These are phyloP conservation scores for Odontamblyopus lacepedii DNA, from an alignment of 2,797 vertebrate species.

Conservation along the genomic window DNA sequence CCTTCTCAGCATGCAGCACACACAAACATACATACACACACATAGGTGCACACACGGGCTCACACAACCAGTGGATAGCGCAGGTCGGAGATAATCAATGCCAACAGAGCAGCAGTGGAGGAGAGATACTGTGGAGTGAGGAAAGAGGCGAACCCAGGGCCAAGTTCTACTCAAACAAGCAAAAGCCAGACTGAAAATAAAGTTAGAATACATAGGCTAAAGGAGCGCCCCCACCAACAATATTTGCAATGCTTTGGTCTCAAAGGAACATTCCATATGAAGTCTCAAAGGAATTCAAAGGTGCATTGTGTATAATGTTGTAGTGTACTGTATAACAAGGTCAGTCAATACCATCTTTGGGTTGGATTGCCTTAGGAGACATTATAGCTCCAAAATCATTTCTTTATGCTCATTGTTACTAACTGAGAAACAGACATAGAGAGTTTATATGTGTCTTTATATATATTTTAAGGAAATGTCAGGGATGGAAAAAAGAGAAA, in stretches of 20 bases:
- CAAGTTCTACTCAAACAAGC: constrained; percentile 50
- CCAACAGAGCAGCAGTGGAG: constrained; percentile 54
- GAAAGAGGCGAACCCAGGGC: constrained; percentile 44
- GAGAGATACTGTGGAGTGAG: constrained; percentile 30
- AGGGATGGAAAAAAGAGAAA: too few relatives aligned
- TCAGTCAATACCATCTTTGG: background rate
- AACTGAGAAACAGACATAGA: background rate
- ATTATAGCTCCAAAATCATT: background rate
- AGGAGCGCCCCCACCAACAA: constrained; percentile 20
- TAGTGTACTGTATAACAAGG: background rate
- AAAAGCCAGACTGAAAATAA: constrained; percentile 41
- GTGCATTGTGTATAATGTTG: background rate
- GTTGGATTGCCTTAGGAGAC: background rate
- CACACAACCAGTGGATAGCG: constrained; percentile 39
- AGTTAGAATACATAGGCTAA: constrained; percentile 18
- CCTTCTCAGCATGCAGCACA: constrained; percentile 65
- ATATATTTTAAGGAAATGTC: background rate
- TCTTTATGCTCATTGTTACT: background rate
- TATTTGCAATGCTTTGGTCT: constrained; percentile 37
- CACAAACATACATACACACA: constrained; percentile 42
- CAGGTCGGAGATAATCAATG: constrained; percentile 68
- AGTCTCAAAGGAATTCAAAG: constrained; percentile 23
- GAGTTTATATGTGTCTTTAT: background rate
- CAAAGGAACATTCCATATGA: constrained; percentile 15
- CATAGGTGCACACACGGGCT: constrained; percentile 6